Evolutionary conservation across 2,797 vertebrate genomes (phyloP).

Genomic region (Danio tinwini): DNA sequence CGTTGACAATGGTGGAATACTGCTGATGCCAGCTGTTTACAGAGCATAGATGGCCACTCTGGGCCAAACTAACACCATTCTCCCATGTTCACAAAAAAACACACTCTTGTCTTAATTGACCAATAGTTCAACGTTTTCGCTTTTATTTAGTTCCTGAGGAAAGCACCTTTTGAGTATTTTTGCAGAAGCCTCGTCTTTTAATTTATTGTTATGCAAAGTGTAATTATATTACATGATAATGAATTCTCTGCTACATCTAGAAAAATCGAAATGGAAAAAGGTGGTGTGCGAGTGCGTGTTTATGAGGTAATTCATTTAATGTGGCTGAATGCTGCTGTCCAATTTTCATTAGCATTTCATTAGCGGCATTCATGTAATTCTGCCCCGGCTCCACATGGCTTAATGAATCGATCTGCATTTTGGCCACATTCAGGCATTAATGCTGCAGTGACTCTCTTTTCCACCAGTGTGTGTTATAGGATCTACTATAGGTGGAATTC

Average conservation of each 20-base stretch:
- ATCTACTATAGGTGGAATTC: background rate
- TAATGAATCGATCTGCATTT: constrained; percentile 19
- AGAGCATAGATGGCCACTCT: constrained; percentile 48
- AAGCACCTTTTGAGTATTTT: background rate
- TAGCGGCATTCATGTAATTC: constrained; percentile 72
- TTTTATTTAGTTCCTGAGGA: background rate
- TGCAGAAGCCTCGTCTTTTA: background rate
- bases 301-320: constrained; percentile 79
- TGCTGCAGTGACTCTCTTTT: constrained; percentile 1
- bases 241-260: background rate
- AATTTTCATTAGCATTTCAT: constrained; percentile 80
- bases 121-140: background rate
- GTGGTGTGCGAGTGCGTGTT: constrained; percentile 58
- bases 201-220: constrained; percentile 1
- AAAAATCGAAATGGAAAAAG: constrained; percentile 9
- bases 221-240: constrained; percentile 1
- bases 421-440: background rate
- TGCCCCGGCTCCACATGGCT: background rate
- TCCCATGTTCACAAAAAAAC: constrained; percentile 29
- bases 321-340: constrained; percentile 73
- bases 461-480: constrained; percentile 3
- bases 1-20: constrained; percentile 54
- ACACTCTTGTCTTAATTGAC: background rate
- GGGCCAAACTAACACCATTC: constrained; percentile 54
- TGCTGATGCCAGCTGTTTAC: constrained; percentile 68